Conservation (phyloP, 2,797 vertebrate species). For the Rachycentron canadum region DNA sequence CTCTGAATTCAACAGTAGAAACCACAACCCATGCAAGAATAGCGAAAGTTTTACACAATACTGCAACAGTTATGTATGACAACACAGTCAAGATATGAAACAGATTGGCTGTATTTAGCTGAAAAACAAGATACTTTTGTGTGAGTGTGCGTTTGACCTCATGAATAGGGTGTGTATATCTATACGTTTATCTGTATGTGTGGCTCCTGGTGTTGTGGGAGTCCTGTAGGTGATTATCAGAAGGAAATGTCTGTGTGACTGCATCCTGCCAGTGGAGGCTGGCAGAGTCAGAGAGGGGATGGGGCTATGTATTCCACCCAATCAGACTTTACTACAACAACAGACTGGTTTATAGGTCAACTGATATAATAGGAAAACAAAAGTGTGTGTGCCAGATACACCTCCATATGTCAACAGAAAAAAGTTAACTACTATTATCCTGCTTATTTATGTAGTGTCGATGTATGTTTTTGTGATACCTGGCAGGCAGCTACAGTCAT, state of each 20-base stretch:
- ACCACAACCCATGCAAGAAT: constrained; percentile 19
- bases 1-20: constrained; percentile 20
- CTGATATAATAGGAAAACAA: constrained; percentile 51
- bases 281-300: constrained; percentile 47
- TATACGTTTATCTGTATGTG: constrained; percentile 50
- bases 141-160: constrained; percentile 49
- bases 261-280: constrained; percentile 74
- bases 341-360: constrained; percentile 58
- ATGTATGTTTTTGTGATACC: constrained; percentile 81
- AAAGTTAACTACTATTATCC: not conserved
- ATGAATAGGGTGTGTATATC: constrained; percentile 49
- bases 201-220: constrained; percentile 37
- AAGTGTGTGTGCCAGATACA: constrained; percentile 10
- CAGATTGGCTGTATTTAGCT: constrained; percentile 19
- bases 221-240: constrained; percentile 67
- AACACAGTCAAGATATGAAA: constrained; percentile 24
- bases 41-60: constrained; percentile 40
- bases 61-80: constrained; percentile 17
- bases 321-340: constrained; percentile 60
- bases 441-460: not conserved
- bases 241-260: constrained; percentile 78
- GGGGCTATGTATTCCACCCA: constrained; percentile 32
- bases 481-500: constrained; percentile 93
- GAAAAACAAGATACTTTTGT: constrained; percentile 45
- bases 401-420: constrained; percentile 15